Evolutionary conservation across 2,113 vertebrate species (phyloP).

Genomic region (Spea multiplicata): DNA sequence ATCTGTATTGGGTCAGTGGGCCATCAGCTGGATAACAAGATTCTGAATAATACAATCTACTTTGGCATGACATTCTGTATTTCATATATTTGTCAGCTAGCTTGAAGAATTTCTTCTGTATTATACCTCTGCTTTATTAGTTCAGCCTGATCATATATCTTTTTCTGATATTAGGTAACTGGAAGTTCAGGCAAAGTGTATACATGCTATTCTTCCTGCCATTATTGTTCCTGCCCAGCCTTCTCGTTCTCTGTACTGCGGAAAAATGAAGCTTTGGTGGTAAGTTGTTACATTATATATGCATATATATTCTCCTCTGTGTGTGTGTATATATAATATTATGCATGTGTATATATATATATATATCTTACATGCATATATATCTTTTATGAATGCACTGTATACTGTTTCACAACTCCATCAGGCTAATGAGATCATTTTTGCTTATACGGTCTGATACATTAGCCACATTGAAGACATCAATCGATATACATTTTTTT

Average conservation of each 20-base stretch:
- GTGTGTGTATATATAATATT: too few species aligned
- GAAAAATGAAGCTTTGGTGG: conserved; percentile 80
- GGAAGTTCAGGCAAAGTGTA: conserved; percentile 84
- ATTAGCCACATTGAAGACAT: neutral
- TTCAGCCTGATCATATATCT: neutral
- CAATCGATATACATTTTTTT: conserved; percentile 20
- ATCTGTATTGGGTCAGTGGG: too few species aligned
- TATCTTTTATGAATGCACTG: neutral
- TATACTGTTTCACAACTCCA: neutral
- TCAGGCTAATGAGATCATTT: conserved; percentile 20
- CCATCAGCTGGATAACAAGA: too few species aligned
- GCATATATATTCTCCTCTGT: too few species aligned
- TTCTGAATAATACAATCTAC: too few species aligned
- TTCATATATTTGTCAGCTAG: too few species aligned
- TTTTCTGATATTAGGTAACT: conserved; percentile 63
- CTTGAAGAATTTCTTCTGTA: too few species aligned
- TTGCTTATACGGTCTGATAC: neutral
- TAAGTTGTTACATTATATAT: conserved; percentile 54
- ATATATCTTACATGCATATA: too few species aligned
- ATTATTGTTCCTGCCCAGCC: conserved; percentile 88
- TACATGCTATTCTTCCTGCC: conserved; percentile 83
- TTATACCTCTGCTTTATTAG: neutral
- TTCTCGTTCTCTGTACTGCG: conserved; percentile 81
- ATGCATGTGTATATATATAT: too few species aligned
- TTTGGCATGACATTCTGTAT: too few species aligned